Conservation (phyloP, 2,888 invertebrate species). For the Labia minor region DNA sequence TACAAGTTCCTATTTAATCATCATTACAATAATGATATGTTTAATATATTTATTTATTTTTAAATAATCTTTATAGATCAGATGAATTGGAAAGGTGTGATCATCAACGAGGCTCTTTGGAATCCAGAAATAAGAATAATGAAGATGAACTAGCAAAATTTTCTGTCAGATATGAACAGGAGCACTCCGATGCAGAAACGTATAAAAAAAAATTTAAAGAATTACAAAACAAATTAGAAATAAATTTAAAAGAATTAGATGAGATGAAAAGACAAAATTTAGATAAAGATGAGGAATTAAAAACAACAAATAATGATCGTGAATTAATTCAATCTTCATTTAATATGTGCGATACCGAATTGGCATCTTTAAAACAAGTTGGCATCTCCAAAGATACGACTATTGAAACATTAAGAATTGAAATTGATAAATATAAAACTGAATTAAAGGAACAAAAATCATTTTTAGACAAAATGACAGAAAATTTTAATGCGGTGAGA, state of each 20-base stretch:
- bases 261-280: slow-evolving; percentile 18
- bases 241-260: slow-evolving; percentile 16
- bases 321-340: slow-evolving; percentile 21
- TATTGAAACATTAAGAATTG: slow-evolving; percentile 23
- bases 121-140: slow-evolving; percentile 24
- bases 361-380: slow-evolving; percentile 25
- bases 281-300: slow-evolving; percentile 22
- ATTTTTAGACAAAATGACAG: slow-evolving; percentile 21
- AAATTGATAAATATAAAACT: slow-evolving; percentile 22
- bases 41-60: too few species aligned
- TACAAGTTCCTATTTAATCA: too few species aligned
- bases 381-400: slow-evolving; percentile 24
- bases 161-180: slow-evolving; percentile 23
- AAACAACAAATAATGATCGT: slow-evolving; percentile 21
- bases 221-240: neutral
- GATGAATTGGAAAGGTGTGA: slow-evolving; percentile 26
- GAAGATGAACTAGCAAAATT: slow-evolving; percentile 26
- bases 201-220: slow-evolving; percentile 19
- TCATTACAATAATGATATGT: too few species aligned
- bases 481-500: slow-evolving; percentile 22
- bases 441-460: slow-evolving; percentile 22
- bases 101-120: slow-evolving; percentile 24
- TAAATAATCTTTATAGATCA: slow-evolving; percentile 23
- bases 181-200: slow-evolving; percentile 15
- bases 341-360: slow-evolving; percentile 24